Conservation (phyloP, 2,888 invertebrate genomes). For the Callimorpha dominula region DNA sequence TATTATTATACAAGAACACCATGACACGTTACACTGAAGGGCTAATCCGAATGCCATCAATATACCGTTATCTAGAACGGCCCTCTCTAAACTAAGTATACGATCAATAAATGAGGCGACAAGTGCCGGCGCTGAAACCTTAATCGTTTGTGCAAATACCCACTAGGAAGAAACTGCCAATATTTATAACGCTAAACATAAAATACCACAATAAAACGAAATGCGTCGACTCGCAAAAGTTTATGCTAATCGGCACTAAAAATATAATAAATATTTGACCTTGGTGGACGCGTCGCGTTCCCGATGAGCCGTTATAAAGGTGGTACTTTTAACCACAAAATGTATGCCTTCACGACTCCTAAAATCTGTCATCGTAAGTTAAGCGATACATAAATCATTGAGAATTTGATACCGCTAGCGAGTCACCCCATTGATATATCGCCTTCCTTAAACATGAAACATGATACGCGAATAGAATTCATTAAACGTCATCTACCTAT, state of each 20-base stretch:
- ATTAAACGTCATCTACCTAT: slow-evolving; percentile 37
- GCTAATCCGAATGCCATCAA: slow-evolving; percentile 78
- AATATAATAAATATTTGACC: slow-evolving; percentile 70
- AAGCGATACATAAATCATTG: slow-evolving; percentile 45
- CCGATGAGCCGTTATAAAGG: slow-evolving; percentile 48
- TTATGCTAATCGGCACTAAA: slow-evolving; percentile 75
- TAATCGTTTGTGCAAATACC: slow-evolving; percentile 67
- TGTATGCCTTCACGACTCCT: slow-evolving; percentile 45
- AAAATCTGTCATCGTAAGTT: slow-evolving; percentile 52
- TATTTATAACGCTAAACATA: slow-evolving; percentile 72
- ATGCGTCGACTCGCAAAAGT: slow-evolving; percentile 68
- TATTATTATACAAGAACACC: slow-evolving; percentile 64
- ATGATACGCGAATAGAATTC: slow-evolving; percentile 48
- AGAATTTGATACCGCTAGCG: slow-evolving; percentile 48
- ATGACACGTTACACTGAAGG: slow-evolving; percentile 53
- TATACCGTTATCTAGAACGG: slow-evolving; percentile 76
- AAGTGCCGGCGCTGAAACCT: slow-evolving; percentile 65
- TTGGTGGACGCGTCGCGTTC: slow-evolving; percentile 57
- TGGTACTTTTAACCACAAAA: slow-evolving; percentile 46
- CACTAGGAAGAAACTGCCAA: slow-evolving; percentile 70
- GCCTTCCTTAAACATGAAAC: slow-evolving; percentile 47
- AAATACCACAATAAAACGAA: slow-evolving; percentile 75
- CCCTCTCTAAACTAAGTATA: slow-evolving; percentile 76
- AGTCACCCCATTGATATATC: slow-evolving; percentile 49
- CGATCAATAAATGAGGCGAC: slow-evolving; percentile 78